Percentiles rank a stretch among this genome's conserved stretches.
Evolutionary conservation across 2,797 vertebrate species (phyloP).

Genomic region (Thalassophryne amazonica): DNA sequence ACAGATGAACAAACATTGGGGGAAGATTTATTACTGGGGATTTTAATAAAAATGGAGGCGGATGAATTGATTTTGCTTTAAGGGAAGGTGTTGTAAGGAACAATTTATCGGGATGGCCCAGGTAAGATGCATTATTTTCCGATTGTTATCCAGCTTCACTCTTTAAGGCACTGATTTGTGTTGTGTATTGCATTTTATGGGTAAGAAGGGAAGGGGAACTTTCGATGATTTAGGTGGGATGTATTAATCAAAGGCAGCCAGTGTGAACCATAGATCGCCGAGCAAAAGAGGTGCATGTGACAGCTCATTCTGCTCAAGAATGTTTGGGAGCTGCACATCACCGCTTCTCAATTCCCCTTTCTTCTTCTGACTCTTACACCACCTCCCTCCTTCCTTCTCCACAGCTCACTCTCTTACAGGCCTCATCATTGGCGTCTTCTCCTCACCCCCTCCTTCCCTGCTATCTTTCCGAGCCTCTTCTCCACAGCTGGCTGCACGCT

Average conservation of each 20-base stretch:
- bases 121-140: slow-evolving; percentile 99
- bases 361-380: slow-evolving; percentile 42
- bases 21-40: slow-evolving; percentile 96
- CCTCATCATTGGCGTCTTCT: slow-evolving; percentile 46
- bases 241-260: slow-evolving; percentile 98
- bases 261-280: slow-evolving; percentile 99
- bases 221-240: slow-evolving; percentile 99
- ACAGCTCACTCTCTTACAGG: slow-evolving; percentile 81
- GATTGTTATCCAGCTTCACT: slow-evolving; percentile 97
- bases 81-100: slow-evolving; percentile 91
- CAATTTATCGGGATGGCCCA: slow-evolving; percentile 93
- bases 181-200: slow-evolving; percentile 99
- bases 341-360: slow-evolving; percentile 67
- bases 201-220: slow-evolving; percentile 94
- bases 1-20: slow-evolving; percentile 99
- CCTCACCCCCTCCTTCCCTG: slow-evolving; percentile 22
- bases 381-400: slow-evolving; percentile 38
- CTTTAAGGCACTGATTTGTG: slow-evolving; percentile 97
- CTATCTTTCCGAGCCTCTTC: slow-evolving; percentile 62
- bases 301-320: slow-evolving; percentile 97
- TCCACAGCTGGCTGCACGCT: slow-evolving; percentile 89
- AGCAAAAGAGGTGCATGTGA: slow-evolving; percentile 97
- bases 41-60: slow-evolving; percentile 97
- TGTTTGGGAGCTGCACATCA: slow-evolving; percentile 93
- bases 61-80: slow-evolving; percentile 99